Conservation (phyloP, 1,140 invertebrate species). For the Drosophila kikkawai region DNA sequence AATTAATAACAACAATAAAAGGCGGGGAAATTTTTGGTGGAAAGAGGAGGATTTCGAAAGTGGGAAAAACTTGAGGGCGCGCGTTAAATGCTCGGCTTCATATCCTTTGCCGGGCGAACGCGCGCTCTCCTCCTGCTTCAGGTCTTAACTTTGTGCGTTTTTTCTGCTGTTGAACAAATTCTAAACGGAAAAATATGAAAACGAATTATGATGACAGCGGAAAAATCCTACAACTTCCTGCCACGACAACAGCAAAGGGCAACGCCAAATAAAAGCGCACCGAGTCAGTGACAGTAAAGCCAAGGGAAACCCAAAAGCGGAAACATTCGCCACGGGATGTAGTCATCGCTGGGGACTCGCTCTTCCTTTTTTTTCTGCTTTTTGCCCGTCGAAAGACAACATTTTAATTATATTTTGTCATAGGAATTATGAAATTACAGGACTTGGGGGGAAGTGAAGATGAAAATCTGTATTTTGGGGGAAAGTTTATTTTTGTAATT, state of each 20-base stretch:
- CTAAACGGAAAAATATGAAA: slow-evolving; percentile 82
- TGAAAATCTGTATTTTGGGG: neutral
- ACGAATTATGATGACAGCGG: slow-evolving; percentile 84
- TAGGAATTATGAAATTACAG: slow-evolving; percentile 36
- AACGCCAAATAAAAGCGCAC: slow-evolving; percentile 7
- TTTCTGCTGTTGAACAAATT: slow-evolving; percentile 76
- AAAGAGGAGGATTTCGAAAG: neutral
- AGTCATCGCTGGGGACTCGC: slow-evolving; percentile 21
- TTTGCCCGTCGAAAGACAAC: slow-evolving; percentile 36
- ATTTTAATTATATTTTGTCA: slow-evolving; percentile 73
- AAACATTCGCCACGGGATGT: slow-evolving; percentile 74
- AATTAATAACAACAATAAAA: slow-evolving; percentile 58
- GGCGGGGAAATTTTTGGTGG: slow-evolving; percentile 6
- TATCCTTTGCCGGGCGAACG: slow-evolving; percentile 75
- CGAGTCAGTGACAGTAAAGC: slow-evolving; percentile 17
- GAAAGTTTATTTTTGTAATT: neutral
- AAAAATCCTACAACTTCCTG: slow-evolving; percentile 83
- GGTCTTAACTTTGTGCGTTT: slow-evolving; percentile 40
- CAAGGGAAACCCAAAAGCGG: slow-evolving; percentile 45
- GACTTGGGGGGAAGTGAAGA: neutral
- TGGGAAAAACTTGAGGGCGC: slow-evolving; percentile 43
- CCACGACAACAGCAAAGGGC: slow-evolving; percentile 55
- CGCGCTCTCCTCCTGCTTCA: slow-evolving; percentile 6
- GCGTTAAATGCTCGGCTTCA: slow-evolving; percentile 67
- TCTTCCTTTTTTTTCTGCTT: slow-evolving; percentile 3